Evolutionary conservation across 2,797 vertebrate genomes (phyloP).

Genomic region (Sciaenops ocellatus): DNA sequence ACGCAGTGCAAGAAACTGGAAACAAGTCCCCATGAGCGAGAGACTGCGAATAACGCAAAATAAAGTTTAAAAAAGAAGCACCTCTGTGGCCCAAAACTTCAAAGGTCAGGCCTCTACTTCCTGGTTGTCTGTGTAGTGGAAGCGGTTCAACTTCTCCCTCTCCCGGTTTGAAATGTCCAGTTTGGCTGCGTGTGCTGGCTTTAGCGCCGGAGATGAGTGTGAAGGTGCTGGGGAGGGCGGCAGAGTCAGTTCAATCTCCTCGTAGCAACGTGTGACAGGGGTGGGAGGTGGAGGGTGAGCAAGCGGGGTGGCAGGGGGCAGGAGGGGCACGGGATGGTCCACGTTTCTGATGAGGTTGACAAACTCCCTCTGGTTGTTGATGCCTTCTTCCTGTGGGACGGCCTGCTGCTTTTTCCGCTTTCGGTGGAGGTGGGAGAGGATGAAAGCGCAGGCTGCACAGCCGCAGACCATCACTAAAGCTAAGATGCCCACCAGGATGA

Average conservation of each 20-base stretch:
- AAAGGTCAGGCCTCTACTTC: conserved; percentile 84
- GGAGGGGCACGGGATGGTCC: conserved; percentile 70
- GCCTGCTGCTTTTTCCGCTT: conserved; percentile 80
- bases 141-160: conserved; percentile 88
- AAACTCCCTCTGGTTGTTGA: conserved; percentile 88
- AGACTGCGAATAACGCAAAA: conserved; percentile 61
- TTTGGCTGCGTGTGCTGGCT: conserved; percentile 80
- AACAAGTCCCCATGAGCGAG: conserved; percentile 45
- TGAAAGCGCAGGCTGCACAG: conserved; percentile 74
- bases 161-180: conserved; percentile 88
- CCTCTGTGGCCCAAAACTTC: conserved; percentile 32
- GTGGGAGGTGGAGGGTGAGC: conserved; percentile 46
- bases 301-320: conserved; percentile 42
- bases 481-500: conserved; percentile 81
- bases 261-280: conserved; percentile 66
- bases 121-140: conserved; percentile 81
- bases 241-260: conserved; percentile 87
- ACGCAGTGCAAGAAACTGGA: conserved; percentile 51
- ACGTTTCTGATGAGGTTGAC: conserved; percentile 88
- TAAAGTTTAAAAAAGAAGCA: conserved; percentile 32
- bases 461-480: conserved; percentile 77
- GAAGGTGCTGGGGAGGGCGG: conserved; percentile 75
- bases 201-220: conserved; percentile 76
- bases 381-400: conserved; percentile 76
- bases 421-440: conserved; percentile 80